Evolutionary conservation across 2,797 vertebrate species (phyloP).

Genomic region (Tapirus indicus): DNA sequence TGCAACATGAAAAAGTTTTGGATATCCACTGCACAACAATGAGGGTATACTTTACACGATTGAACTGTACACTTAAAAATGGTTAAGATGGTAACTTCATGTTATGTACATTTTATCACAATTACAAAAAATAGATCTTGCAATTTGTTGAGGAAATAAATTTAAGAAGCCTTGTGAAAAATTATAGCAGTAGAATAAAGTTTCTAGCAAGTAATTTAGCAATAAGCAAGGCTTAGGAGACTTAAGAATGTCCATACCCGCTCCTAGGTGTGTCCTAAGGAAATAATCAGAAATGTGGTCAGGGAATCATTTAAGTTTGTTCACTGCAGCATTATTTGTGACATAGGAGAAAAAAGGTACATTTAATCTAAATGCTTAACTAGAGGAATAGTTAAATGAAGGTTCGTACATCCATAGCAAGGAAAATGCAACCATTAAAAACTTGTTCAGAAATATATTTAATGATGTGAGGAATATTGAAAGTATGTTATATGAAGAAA

Average conservation of each 20-base stretch:
- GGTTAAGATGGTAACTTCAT: not conserved
- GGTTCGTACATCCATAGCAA: not conserved
- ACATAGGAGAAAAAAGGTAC: not conserved
- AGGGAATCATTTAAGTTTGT: not conserved
- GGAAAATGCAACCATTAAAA: constrained; percentile 29
- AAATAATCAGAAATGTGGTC: not conserved
- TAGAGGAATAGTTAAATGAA: constrained; percentile 22
- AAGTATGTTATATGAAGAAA: not conserved
- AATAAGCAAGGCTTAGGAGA: not conserved
- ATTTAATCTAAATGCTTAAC: not conserved
- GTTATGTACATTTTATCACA: not conserved
- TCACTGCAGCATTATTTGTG: not conserved
- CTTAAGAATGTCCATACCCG: not conserved
- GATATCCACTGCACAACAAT: not conserved
- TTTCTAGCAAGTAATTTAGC: constrained; percentile 11
- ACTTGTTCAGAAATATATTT: constrained; percentile 46
- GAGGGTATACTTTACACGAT: not conserved
- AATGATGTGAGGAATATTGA: constrained; percentile 3
- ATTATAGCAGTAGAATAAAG: not conserved
- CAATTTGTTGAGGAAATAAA: constrained; percentile 53
- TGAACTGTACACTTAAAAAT: not conserved
- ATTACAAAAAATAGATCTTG: not conserved
- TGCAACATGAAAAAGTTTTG: not conserved
- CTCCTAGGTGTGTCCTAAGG: not conserved
- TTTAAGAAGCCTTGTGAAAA: not conserved